These are phyloP conservation scores for Saccostrea echinata DNA, from an alignment of 1,140 invertebrate species.

Conservation along the genomic window DNA sequence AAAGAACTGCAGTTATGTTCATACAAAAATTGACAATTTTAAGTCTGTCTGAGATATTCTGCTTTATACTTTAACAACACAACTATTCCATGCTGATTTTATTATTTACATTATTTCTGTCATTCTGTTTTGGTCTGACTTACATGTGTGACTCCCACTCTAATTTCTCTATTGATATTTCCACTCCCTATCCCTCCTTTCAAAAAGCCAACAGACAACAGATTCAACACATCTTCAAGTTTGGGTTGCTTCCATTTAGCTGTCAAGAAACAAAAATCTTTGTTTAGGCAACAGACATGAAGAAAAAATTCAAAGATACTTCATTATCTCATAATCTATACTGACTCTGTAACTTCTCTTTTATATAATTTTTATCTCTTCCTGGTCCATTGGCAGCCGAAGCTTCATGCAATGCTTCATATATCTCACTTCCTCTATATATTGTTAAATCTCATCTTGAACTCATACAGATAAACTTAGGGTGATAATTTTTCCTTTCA, in stretches of 20 bases:
- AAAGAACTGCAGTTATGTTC: too few species aligned
- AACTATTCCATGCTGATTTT: too few species aligned
- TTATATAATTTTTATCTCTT: not conserved
- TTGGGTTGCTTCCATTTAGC: slow-evolving; percentile 74
- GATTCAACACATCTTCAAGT: slow-evolving; percentile 93
- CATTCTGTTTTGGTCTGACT: slow-evolving; percentile 76
- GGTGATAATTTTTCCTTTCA: too few species aligned
- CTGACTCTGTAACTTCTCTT: not conserved
- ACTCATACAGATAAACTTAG: not conserved
- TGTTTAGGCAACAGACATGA: too few species aligned
- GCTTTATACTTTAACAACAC: too few species aligned
- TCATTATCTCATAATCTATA: not conserved
- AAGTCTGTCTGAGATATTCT: too few species aligned
- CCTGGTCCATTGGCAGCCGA: too few species aligned
- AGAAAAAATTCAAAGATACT: not conserved
- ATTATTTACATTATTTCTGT: too few species aligned
- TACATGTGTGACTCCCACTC: slow-evolving; percentile 88
- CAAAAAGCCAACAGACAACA: slow-evolving; percentile 96
- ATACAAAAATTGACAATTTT: too few species aligned
- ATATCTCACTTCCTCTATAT: not conserved
- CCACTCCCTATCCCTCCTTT: slow-evolving; percentile 94
- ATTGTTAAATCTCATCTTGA: not conserved
- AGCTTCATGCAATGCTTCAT: not conserved
- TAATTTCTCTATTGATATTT: slow-evolving; percentile 92
- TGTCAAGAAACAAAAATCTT: slow-evolving; percentile 41